Base-by-base conservation (phyloP, 2,888 invertebrate species). In the Cheilosia urbana region DNA sequence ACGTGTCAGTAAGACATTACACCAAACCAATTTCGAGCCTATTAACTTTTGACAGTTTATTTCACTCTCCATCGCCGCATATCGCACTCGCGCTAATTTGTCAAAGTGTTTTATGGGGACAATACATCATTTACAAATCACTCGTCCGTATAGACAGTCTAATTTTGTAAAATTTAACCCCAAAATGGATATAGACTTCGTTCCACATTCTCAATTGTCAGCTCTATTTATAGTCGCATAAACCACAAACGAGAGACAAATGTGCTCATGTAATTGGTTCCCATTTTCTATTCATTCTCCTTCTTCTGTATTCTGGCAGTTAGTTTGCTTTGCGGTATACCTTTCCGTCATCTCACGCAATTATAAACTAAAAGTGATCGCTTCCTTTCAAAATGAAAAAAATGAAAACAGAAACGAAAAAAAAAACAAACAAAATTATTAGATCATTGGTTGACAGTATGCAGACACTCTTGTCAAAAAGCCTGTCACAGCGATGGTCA, bases 371-470 rank as follows among this genome's bases (percentile, higher is more conserved):
- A 68, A 83, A 83, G 79, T 83, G 78, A 83, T 83, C 73, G 79
- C 69, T 84, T 84, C 83, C 83, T 84, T 58, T 79, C 19, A 55
- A 47, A 30, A 42, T 37, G 13, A 27, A 55, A 63, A 65, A 27
- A 55, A 51, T 6, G 60, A 6, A 11, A 24, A 24, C n/a, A 49
- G 58, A 24, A 53, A 27, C 27, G 27, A 6, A 58, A 51, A 9
- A 34, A 17, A 0, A 58, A 51, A 5, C 17, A 34, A 3, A 0
- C 0, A n/a, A n/a, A 19, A 40, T 19, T 42, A 77, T 72, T 83
- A 78, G 83, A 78, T 78, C 87, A 87, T 83, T 83, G 76, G 76
- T 81, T 77, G 81, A 77, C 49, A 80, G 71, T 53, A 19, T 34
- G 53, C 30, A 76, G 76, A 85, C 76, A 53, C 17, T 49, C 58